phyloP scores from a whole-genome alignment of 2,888 invertebrate genomes.

The Lycocerus yunnanus region DNA sequence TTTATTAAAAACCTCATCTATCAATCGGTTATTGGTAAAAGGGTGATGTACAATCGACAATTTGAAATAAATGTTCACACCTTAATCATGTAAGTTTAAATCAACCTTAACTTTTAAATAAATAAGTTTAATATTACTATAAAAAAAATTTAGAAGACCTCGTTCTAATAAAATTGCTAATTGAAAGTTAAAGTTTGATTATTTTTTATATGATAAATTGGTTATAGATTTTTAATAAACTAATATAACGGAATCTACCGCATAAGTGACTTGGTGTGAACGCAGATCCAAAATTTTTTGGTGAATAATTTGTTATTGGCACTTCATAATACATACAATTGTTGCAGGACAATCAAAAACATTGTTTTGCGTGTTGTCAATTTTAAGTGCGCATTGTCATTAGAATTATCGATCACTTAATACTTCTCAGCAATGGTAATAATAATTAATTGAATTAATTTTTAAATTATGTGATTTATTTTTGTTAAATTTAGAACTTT shows the following conservation, averaged over 20 bases:
- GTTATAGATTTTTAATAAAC: constrained; percentile 1
- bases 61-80: constrained; percentile 7
- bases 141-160: constrained; percentile 10
- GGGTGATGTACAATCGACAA: background rate
- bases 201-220: background rate
- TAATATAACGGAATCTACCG: background rate
- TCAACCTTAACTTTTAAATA: constrained; percentile 19
- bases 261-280: too few relatives aligned
- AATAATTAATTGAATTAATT: background rate
- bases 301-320: too few relatives aligned
- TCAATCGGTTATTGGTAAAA: constrained; percentile 5
- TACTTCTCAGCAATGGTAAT: too few relatives aligned
- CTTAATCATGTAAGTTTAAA: constrained; percentile 9
- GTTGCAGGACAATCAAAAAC: background rate
- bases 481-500: background rate
- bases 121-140: constrained; percentile 8
- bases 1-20: background rate
- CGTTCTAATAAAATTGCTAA: constrained; percentile 12
- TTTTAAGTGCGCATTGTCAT: background rate
- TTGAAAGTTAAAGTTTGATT: background rate
- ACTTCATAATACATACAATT: too few relatives aligned
- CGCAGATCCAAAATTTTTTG: too few relatives aligned
- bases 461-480: background rate
- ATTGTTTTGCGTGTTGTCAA: background rate
- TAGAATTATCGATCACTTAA: background rate